phyloP scores from a whole-genome alignment of 2,888 invertebrate species.

The Rhimphoctona megacephalus region DNA sequence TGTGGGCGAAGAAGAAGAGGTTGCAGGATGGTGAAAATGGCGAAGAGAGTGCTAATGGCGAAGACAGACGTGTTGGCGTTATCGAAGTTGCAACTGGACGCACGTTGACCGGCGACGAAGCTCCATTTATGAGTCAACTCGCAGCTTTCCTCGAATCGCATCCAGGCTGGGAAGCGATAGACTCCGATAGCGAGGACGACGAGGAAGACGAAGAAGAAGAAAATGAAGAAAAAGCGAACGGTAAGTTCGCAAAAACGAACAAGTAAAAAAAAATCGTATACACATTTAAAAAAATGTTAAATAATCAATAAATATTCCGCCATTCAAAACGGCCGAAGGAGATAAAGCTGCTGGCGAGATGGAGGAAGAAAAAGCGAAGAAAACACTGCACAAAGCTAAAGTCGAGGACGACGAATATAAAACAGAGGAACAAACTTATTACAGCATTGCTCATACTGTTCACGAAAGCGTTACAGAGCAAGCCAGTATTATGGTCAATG shows the following conservation, averaged over 20 bases:
- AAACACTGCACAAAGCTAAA: conserved; percentile 93
- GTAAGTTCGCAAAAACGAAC: conserved; percentile 39
- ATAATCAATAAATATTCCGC: not conserved
- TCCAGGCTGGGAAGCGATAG: conserved; percentile 97
- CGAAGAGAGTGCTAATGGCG: conserved; percentile 92
- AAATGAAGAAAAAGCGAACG: conserved; percentile 79
- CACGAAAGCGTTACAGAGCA: conserved; percentile 98
- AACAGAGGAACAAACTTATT: conserved; percentile 97
- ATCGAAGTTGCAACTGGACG: conserved; percentile 95
- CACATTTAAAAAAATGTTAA: no score
- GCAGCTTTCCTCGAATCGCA: conserved; percentile 95
- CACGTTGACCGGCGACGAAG: conserved; percentile 91
- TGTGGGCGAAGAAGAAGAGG: conserved; percentile 88
- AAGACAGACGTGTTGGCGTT: conserved; percentile 94
- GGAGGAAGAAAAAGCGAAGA: conserved; percentile 90
- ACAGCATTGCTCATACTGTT: conserved; percentile 98
- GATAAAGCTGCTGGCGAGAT: conserved; percentile 78
- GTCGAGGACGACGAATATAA: conserved; percentile 99
- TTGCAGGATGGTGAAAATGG: conserved; percentile 86
- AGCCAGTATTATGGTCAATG: conserved; percentile 97
- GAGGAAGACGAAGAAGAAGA: conserved; percentile 89
- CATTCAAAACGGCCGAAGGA: conserved; percentile 68
- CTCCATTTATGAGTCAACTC: conserved; percentile 93
- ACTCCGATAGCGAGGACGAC: conserved; percentile 89
- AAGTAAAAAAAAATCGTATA: not conserved